Evolutionary conservation across 2,113 vertebrate genomes (phyloP), one percentile per base, ranked within the genome.

Genomic region (Notiomystis cincta): DNA sequence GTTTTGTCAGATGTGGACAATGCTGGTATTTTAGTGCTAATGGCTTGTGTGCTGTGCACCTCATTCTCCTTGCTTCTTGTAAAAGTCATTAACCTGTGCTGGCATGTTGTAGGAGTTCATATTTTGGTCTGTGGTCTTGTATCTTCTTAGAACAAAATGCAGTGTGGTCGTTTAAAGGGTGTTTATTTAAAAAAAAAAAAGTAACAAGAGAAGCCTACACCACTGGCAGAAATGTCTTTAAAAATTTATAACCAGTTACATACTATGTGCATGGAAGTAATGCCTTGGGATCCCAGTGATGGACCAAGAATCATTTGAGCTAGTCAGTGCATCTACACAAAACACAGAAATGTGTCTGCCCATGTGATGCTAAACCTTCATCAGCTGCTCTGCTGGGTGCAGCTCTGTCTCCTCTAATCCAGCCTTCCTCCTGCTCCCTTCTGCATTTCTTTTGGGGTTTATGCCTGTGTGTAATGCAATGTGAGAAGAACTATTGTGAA

Each of bases 401-500:
- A 71, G 76, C 37, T 56, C 44, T 20, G 57, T 77, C 47, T 85
- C 45, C 79, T 89, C 72, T 78, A 51, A 83, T 81, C 76, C 80
- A 89, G 45, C 37, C 64, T 87, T 75, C 13, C 2, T 33, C 92
- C 37, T 58, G 71, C 35, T 67, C 76, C 37, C 56, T 83, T 38
- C 40, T 57, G 28, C 11, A 0, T 82, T 89, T 83, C 92, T 95
- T 92, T 66, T 38, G 72, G 51, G 67, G 22, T 67, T 90, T 83
- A 16, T 13, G 27, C 79, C 93, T 87, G 93, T 27, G 15, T 72
- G 86, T 56, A 97, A 95, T 25, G 53, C 45, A 84, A 10, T 87
- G 93, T 90, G 92, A 97, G 93, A 89, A 96, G 70, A 93, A 82
- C 93, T 93, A 61, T 90, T 90, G 92, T 93, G 87, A 96, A 90